Evolutionary conservation across 2,888 invertebrate genomes (phyloP).

Genomic region (Marasmarcha lunaedactyla): DNA sequence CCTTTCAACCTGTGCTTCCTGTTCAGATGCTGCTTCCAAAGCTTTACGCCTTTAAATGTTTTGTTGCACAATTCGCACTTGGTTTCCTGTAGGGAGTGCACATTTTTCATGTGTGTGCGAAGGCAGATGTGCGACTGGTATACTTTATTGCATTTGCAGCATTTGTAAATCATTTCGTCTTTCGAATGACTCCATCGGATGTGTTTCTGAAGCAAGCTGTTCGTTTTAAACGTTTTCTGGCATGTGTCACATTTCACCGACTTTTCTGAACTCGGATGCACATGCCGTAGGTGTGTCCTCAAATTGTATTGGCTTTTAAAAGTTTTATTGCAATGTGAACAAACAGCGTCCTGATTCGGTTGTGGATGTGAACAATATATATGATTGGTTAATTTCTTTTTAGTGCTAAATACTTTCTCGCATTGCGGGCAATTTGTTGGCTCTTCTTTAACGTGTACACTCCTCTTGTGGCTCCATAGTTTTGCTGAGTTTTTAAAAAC

Average conservation of each 20-base stretch:
- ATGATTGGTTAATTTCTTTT: constrained; percentile 27
- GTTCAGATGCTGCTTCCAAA: constrained; percentile 11
- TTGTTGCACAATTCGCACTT: constrained; percentile 15
- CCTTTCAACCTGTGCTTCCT: constrained; percentile 1
- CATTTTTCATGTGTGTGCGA: constrained; percentile 24
- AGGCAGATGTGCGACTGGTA: constrained; percentile 20
- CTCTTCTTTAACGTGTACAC: constrained; percentile 20
- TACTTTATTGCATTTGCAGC: constrained; percentile 22
- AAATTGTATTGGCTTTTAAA: constrained; percentile 26
- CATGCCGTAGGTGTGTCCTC: constrained; percentile 26
- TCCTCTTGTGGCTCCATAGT: constrained; percentile 22
- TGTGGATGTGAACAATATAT: constrained; percentile 27
- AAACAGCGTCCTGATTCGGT: constrained; percentile 20
- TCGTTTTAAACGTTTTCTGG: constrained; percentile 23
- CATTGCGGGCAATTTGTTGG: constrained; percentile 22
- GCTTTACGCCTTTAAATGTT: constrained; percentile 14
- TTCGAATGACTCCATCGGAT: constrained; percentile 26
- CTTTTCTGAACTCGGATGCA: constrained; percentile 20
- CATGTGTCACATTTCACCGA: constrained; percentile 22
- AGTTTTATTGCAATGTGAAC: constrained; percentile 22
- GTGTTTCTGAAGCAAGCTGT: constrained; percentile 26
- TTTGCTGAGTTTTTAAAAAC: constrained; percentile 24
- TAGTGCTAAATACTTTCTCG: constrained; percentile 23
- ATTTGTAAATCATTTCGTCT: constrained; percentile 26
- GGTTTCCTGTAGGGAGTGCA: constrained; percentile 16